These are phyloP conservation scores for Lithophane socia DNA, from an alignment of 2,888 invertebrate genomes.

Conservation along the genomic window DNA sequence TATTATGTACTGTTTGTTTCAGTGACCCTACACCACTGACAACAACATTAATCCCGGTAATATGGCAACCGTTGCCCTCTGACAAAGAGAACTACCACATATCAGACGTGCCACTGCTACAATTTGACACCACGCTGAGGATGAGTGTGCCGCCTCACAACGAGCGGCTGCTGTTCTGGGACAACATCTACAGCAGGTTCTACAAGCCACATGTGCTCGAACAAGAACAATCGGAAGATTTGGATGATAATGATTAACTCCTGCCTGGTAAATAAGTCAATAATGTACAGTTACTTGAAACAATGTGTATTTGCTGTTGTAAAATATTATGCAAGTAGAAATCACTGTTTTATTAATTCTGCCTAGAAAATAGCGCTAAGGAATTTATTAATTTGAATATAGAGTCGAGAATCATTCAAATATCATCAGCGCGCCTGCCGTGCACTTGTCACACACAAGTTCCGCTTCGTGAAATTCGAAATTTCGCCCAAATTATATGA, in stretches of 20 bases:
- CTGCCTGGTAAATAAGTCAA: background rate
- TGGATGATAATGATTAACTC: slow-evolving; percentile 49
- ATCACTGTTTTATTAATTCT: slow-evolving; percentile 21
- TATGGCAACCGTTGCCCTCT: slow-evolving; percentile 79
- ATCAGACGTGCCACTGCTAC: slow-evolving; percentile 69
- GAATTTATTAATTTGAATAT: slow-evolving; percentile 24
- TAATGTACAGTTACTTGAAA: background rate
- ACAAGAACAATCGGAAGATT: slow-evolving; percentile 40
- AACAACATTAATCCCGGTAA: slow-evolving; percentile 75
- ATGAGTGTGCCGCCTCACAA: slow-evolving; percentile 68
- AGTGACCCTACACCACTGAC: slow-evolving; percentile 86
- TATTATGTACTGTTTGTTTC: slow-evolving; percentile 50
- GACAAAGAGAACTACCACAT: slow-evolving; percentile 64
- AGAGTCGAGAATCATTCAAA: slow-evolving; percentile 35
- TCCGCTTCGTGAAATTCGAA: slow-evolving; percentile 58
- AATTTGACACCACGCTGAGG: slow-evolving; percentile 67
- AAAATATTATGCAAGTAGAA: slow-evolving; percentile 23
- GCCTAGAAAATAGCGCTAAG: background rate
- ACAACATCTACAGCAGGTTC: slow-evolving; percentile 80
- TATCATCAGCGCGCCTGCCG: slow-evolving; percentile 17
- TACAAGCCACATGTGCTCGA: slow-evolving; percentile 70
- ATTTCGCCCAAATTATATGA: slow-evolving; percentile 44
- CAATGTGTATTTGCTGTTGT: slow-evolving; percentile 2
- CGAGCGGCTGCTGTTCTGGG: slow-evolving; percentile 80
- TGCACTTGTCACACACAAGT: slow-evolving; percentile 43